Conservation (phyloP, 2,888 invertebrate genomes). For the Eupithecia subfuscata region DNA sequence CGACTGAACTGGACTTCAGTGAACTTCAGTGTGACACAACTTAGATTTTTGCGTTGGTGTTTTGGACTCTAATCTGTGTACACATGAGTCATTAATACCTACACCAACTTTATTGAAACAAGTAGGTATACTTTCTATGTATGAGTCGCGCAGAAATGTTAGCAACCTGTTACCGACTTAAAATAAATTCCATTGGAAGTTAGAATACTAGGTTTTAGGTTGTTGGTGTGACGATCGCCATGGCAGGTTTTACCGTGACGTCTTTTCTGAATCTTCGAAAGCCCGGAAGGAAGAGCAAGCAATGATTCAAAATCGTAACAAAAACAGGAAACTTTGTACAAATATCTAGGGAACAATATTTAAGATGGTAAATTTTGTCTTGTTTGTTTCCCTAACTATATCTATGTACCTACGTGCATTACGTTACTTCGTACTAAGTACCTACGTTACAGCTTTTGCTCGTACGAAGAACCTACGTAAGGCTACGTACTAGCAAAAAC, state of each 20-base stretch:
- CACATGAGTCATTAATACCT: no score
- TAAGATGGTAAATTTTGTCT: background rate
- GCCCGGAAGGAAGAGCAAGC: background rate
- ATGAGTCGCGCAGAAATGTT: no score
- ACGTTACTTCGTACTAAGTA: no score
- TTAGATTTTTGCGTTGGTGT: background rate
- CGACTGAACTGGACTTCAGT: no score
- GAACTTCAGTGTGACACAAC: background rate
- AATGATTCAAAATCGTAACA: background rate
- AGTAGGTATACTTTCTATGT: no score
- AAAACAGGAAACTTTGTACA: conserved; percentile 5
- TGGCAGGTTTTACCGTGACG: conserved; percentile 11
- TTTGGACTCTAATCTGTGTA: no score
- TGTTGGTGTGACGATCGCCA: background rate
- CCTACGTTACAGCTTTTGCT: no score
- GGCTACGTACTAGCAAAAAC: no score
- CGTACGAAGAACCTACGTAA: no score
- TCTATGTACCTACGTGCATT: background rate
- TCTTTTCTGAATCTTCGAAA: background rate
- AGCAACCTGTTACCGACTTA: no score
- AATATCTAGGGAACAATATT: background rate
- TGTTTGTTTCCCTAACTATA: background rate
- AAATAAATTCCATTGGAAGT: no score
- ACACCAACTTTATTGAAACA: no score
- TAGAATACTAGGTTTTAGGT: background rate